Base-by-base conservation (phyloP, 2,888 invertebrate species). In the Tribolium freemani region DNA sequence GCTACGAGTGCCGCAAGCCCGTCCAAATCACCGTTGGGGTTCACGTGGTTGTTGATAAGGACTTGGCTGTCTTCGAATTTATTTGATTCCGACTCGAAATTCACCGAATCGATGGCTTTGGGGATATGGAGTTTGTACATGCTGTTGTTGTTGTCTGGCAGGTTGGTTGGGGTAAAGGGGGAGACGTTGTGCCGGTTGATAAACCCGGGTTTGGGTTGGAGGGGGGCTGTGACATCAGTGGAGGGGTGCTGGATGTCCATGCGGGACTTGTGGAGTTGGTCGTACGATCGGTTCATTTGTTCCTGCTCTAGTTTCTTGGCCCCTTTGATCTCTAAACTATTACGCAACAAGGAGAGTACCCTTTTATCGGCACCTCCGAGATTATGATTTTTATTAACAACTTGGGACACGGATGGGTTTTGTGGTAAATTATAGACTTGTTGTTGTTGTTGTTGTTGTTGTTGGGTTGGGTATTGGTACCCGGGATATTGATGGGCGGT, bases 261-360 rank as follows among this genome's bases (percentile, higher is more conserved):
- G 31, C 81, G 76, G 6, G 79, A 79, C 64, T 75, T 76, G 3
- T 77, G 73, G 8, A 30, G 50, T 20, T 58, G 45, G 16, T 16
- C 16, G 2, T 16, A 16, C 2, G 46, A 58, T 38, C 80, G 75
- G 51, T 76, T 75, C 60, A 81, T 81, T 20, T 83, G 81, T 20
- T 79, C 81, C 73, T 84, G 85, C 79, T 88, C 88, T 45, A 86
- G 82, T 78, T 88, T 87, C 78, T 87, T 86, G 67, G 87, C 88
- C 50, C 88, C 88, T 71, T 90, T 92, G 57, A 90, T 91, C 86
- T 93, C 93, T 79, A 94, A 87, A 84, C 92, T 93, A 78, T 91
- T 92, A 80, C 93, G 88, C 63, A 94, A 85, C 80, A 93, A 89
- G 81, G 91, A 92, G 73, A 93, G 86, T n/a, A 93, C 92, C 74